Evolutionary conservation across 2,888 invertebrate genomes (phyloP), one percentile per base, ranked within the genome.

Genomic region (Campoplex capitator): DNA sequence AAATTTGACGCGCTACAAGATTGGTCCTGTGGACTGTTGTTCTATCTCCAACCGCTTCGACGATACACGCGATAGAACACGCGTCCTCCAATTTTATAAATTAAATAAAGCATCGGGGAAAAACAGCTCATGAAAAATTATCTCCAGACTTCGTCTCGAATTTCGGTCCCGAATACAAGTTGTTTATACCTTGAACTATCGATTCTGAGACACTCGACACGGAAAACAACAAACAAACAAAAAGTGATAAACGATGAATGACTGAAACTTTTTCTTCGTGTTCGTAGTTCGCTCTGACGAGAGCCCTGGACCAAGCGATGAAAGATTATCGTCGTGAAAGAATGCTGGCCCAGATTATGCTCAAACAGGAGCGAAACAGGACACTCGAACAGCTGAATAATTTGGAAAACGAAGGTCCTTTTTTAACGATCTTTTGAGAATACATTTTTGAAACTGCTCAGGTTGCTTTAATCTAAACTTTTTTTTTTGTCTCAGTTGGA

Each of bases 261-360:
- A 58, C 23, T 28, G 8, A 1, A 62, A 28, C 16, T 32, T 35
- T 11, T 18, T 18, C 6, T 28, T 23, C 62, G 51, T 42, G 38
- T 83, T 89, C 89, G 78, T 81, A 94, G 95, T 86, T 95, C 94
- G 89, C 95, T 94, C 67, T 94, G 95, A 89, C 95, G 94, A 94
- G 95, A 95, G 93, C 96, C 94, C 79, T 95, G 95, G 73, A 95
- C 92, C 89, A 95, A 95, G 90, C 94, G 94, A 86, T 94, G 90
- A 82, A 92, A 93, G 89, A 95, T 95, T 88, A 93, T 95, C 83
- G 95, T 93, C 91, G 95, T 94, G 92, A 95, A 95, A 95, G 89
- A 91, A 95, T 73, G 93, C 78, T 82, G 45, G 83, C 86, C 32
- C 81, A 84, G 16, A 62, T 62, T 38, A 81, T 83, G 13, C 71